Conservation (phyloP, 2,113 vertebrate genomes). For the Microcebus tavaratra region DNA sequence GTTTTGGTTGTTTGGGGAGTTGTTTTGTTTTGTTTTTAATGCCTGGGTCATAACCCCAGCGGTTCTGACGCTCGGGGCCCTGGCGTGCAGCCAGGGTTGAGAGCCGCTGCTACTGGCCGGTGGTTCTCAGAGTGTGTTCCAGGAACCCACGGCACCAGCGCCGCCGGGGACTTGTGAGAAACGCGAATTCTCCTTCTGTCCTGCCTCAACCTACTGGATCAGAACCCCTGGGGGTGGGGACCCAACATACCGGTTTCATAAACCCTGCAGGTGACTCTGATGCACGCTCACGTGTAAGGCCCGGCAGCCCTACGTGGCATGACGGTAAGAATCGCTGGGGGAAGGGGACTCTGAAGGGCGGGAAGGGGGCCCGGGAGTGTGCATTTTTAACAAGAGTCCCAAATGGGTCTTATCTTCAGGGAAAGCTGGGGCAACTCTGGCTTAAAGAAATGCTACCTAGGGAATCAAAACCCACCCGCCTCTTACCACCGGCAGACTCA, state of each 20-base stretch:
- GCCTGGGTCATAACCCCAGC: background rate
- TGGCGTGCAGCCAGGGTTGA: background rate
- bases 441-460: background rate
- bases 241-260: background rate
- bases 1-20: too few relatives aligned
- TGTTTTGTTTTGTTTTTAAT: background rate
- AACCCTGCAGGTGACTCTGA: too few relatives aligned
- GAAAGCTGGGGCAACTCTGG: background rate
- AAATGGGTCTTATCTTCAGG: too few relatives aligned
- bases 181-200: background rate
- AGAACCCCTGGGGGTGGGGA: background rate
- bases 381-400: background rate
- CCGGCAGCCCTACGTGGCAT: too few relatives aligned
- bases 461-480: background rate
- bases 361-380: background rate
- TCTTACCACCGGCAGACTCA: background rate
- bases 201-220: background rate
- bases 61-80: background rate
- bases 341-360: background rate
- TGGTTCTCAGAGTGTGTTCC: background rate
- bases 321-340: too few relatives aligned
- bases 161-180: background rate
- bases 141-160: background rate
- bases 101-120: background rate
- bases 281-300: too few relatives aligned